Base-by-base conservation (phyloP, 1,140 invertebrate genomes). In the Cydia splendana region DNA sequence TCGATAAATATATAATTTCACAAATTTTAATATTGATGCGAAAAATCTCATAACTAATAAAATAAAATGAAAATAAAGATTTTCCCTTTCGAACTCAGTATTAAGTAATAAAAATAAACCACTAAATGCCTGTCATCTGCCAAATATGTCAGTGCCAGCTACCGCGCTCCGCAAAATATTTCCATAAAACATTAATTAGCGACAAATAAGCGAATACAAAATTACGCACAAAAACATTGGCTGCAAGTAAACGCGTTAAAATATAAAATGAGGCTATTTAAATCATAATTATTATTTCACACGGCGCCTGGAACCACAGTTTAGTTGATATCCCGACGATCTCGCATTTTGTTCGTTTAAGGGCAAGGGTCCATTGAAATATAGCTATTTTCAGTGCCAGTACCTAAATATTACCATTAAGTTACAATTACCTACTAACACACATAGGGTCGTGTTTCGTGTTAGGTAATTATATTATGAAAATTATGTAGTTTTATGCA, bases 281-380 rank as follows among this genome's bases (percentile, higher is more conserved):
- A 71, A 71, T 71, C 67, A 71, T 82, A n/a, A n/a, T n/a, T n/a
- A 77, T 84, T 87, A 88, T 85, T 86, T 81, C 82, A 85, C 69
- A 71, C 81, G 80, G 79, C 79, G 74, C 77, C 82, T 88, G 82
- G 81, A 85, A 84, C 80, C 81, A 85, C 87, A 85, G 77, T 79
- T 81, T 80, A 82, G 76, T 79, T 77, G 83, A 84, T 88, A 88
- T 83, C 84, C 65, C 75, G 75, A 75, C 48, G 75, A 76, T 78
- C 74, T 81, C 74, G 74, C 81, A 78, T 84, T 83, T 80, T 82
- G 82, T 82, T 78, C 80, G 77, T 69, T 78, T 83, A 71, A 71
- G 4, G 30, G 30, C 30, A 4, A n/a, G 45, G 45, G 13, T 71
- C 67, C 67, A 71, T n/a, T 71, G 15, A 71, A 71, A n/a, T 7